Evolutionary conservation across 2,888 invertebrate species (phyloP).

Genomic region (Rhodophaea formosa): DNA sequence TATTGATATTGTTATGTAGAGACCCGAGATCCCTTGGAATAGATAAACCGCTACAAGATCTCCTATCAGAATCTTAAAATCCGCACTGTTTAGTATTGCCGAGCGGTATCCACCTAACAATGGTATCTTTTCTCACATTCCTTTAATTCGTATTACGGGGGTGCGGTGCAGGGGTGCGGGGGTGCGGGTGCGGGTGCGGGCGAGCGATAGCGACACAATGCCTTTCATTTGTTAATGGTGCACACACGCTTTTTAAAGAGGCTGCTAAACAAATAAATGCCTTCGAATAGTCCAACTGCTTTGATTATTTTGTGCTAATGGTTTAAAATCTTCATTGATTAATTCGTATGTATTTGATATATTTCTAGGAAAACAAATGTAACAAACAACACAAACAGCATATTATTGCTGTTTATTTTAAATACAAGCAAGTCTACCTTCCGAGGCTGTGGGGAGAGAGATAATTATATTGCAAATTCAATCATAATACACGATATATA

Average conservation of each 20-base stretch:
- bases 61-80: not conserved
- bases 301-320: not conserved
- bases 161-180: not conserved
- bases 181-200: not conserved
- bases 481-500: no score
- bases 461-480: not conserved
- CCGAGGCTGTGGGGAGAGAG: no score
- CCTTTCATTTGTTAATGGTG: constrained; percentile 11
- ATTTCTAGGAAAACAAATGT: no score
- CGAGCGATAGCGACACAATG: constrained; percentile 4
- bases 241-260: not conserved
- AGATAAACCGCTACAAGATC: not conserved
- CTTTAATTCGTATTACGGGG: not conserved
- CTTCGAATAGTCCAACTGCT: not conserved
- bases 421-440: no score
- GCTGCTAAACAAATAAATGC: not conserved
- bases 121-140: not conserved
- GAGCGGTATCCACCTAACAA: not conserved
- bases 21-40: not conserved
- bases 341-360: no score
- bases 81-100: not conserved
- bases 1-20: no score
- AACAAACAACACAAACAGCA: no score
- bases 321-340: no score
- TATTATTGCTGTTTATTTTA: no score